Percentiles rank a stretch among this genome's conserved stretches.
Evolutionary conservation across 2,797 vertebrate genomes (phyloP).

Genomic region (Florisuga fusca): DNA sequence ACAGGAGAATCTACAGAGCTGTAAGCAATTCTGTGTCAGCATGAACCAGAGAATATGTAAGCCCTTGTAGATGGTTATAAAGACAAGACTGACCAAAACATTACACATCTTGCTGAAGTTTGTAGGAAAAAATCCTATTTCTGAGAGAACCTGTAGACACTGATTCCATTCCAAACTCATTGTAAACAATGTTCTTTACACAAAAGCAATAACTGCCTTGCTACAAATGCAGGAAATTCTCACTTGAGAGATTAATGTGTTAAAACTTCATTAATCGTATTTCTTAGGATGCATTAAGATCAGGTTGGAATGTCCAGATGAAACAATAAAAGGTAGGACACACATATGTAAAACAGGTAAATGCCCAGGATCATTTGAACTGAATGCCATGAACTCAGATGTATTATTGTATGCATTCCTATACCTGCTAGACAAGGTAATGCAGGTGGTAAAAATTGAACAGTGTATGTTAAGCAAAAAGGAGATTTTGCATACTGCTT

Average conservation of each 20-base stretch:
- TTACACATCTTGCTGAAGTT: neutral
- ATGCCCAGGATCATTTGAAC: accelerated
- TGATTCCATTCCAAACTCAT: neutral
- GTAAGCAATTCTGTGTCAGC: neutral
- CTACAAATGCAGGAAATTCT: neutral
- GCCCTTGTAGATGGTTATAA: neutral
- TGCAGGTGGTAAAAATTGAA: neutral
- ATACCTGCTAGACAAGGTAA: neutral
- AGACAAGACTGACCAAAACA: neutral
- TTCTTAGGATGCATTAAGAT: neutral
- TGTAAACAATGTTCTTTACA: neutral
- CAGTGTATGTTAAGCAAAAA: neutral
- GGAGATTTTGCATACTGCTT: neutral
- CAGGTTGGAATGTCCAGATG: neutral
- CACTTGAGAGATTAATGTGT: neutral
- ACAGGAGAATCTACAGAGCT: neutral
- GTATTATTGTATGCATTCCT: neutral
- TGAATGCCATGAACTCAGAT: neutral
- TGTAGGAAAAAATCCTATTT: neutral
- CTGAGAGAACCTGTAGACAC: neutral
- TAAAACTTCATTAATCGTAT: neutral
- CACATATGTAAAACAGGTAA: neutral
- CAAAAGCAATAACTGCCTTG: neutral
- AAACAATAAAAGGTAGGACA: neutral
- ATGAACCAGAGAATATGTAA: neutral